Percentiles rank a stretch among this genome's conserved stretches.
Conservation (phyloP, 2,113 vertebrate genomes). For the Pandion haliaetus region DNA sequence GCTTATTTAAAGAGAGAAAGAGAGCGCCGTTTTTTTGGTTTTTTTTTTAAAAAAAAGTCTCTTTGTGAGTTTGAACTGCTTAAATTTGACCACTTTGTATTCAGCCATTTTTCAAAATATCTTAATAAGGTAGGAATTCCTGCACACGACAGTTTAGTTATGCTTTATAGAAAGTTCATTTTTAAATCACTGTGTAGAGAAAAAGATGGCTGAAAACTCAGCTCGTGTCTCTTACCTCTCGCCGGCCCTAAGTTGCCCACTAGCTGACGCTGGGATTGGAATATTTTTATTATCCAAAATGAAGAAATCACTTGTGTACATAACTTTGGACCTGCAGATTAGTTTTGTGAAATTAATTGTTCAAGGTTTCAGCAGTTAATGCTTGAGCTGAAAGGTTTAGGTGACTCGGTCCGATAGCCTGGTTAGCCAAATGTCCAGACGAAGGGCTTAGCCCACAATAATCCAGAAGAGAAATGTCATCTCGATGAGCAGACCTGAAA, state of each 20-base stretch:
- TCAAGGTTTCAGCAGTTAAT: neutral
- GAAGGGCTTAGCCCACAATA: rapidly evolving
- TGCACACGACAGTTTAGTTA: neutral
- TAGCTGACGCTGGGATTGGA: neutral
- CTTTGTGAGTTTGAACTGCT: neutral
- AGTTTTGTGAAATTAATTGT: neutral
- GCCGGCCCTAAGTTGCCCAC: neutral
- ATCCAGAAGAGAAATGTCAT: too few relatives aligned
- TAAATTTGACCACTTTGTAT: neutral
- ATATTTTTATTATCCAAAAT: neutral
- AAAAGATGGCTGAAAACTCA: neutral
- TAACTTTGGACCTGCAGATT: neutral
- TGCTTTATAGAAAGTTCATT: neutral
- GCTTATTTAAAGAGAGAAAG: neutral
- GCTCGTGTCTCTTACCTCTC: neutral
- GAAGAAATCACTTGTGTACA: neutral
- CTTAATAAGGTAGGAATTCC: neutral
- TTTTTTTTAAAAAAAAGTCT: neutral
- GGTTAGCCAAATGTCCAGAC: neutral
- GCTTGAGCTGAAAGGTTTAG: neutral
- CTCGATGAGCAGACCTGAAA: neutral
- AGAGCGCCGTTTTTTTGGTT: neutral
- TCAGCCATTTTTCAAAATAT: neutral
- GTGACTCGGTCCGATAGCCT: neutral
- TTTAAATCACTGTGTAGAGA: neutral